Evolutionary conservation across 1,140 invertebrate species (phyloP), one percentile per base, ranked within the genome.

Genomic region (Ceratina australensis): DNA sequence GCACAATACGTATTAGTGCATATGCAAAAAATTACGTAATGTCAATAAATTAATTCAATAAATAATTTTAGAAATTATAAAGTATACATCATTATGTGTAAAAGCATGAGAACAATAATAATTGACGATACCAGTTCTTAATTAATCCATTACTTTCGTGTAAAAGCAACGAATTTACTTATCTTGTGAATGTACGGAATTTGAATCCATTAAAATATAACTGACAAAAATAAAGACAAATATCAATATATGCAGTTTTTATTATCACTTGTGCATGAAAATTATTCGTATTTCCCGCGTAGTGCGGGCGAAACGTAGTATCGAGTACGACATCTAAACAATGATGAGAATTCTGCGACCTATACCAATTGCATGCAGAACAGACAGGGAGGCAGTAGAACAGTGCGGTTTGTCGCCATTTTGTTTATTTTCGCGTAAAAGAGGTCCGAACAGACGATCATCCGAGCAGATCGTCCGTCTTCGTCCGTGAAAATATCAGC

Each of bases 381-480:
- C 49, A 63, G 66, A 78, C 54, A 65, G 26, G 42, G 42, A 71
- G 60, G 67, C 79, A 72, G 77, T 63, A 79, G 68, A 87, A 68
- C 77, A 72, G 86, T 66, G 83, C 72, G 82, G 75, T 71, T 69
- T 54, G 87, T 84, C 86, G 89, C 89, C 89, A 90, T 90, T 90
- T 90, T 89, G 88, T 90, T 90, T 89, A 89, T 90, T 90, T 89
- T 89, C 87, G 78, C 84, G 82, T 85, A 80, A 80, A 86, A 78
- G 65, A 83, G 65, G 66, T 86, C 73, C 63, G 78, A 67, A 79
- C 10, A 80, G 66, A 81, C 72, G 65, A 72, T 77, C 77, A 66
- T 63, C 24, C 18, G 24, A 75, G 65, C 50, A 77, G 72, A 71
- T 77, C 65, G 50, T 78, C 15, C 50, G 42, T 63, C 63, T 69